These are phyloP conservation scores for Bombus balteatus DNA, from an alignment of 1,140 invertebrate genomes.

Conservation along the genomic window DNA sequence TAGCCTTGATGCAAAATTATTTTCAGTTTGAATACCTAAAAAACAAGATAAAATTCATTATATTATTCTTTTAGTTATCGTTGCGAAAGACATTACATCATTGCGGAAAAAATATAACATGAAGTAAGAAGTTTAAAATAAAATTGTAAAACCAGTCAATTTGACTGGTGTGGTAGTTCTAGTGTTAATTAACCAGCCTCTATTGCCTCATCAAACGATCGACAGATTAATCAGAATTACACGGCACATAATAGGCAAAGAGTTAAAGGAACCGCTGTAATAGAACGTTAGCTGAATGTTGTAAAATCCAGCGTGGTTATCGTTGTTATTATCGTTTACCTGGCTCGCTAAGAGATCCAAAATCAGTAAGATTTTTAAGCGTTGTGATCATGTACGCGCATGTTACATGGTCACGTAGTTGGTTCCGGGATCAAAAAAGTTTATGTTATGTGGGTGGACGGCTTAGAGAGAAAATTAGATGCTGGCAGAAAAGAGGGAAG, in stretches of 20 bases:
- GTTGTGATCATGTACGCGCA: conserved; percentile 17
- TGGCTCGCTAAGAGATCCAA: background rate
- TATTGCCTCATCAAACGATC: background rate
- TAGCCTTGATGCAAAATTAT: no score
- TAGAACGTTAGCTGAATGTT: no score
- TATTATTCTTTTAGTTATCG: no score
- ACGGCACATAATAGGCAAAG: background rate
- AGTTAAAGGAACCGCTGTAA: background rate
- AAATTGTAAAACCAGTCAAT: no score
- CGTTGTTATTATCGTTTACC: background rate
- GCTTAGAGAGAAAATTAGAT: conserved; percentile 30
- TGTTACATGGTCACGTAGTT: conserved; percentile 26
- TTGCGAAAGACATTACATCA: no score
- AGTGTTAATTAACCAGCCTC: background rate
- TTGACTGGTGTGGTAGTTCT: no score
- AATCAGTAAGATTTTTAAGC: conserved; percentile 34
- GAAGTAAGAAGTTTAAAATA: no score
- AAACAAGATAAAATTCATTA: no score
- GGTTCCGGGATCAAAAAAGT: background rate
- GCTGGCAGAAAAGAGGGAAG: conserved; percentile 22
- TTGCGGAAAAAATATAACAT: no score
- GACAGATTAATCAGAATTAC: background rate
- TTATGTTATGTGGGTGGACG: background rate
- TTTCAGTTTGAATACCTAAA: no score
- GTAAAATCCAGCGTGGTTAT: background rate